Percentiles rank a stretch among this genome's conserved stretches.
Evolutionary conservation across 2,888 invertebrate genomes (phyloP).

Genomic region (Scaeva pyrastri): DNA sequence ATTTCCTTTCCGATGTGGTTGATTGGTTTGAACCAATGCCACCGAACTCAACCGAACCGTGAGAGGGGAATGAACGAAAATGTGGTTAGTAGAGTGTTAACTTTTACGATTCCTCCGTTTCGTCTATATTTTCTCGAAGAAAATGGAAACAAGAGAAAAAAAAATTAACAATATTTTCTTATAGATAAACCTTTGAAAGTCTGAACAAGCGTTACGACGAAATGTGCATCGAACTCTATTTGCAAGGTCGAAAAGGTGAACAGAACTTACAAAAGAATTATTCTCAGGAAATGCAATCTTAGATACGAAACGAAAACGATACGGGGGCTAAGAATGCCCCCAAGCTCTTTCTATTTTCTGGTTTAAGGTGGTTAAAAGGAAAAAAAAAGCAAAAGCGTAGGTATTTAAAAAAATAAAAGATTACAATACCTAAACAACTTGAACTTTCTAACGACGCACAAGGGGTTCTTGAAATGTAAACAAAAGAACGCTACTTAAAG

Average conservation of each 20-base stretch:
- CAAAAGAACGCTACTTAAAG: background rate
- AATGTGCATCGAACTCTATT: constrained; percentile 66
- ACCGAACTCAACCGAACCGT: background rate
- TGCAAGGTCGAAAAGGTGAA: constrained; percentile 70
- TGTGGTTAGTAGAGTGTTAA: constrained; percentile 53
- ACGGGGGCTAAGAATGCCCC: background rate
- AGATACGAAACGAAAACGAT: no score
- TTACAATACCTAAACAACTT: constrained; percentile 10
- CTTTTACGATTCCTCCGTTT: background rate
- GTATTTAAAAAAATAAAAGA: constrained; percentile 25
- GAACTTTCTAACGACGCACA: background rate
- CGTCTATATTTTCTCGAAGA: background rate
- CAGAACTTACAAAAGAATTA: constrained; percentile 62
- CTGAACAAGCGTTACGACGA: background rate
- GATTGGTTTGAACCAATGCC: constrained; percentile 67
- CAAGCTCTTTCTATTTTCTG: background rate
- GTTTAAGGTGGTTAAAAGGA: constrained; percentile 3
- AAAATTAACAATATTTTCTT: background rate
- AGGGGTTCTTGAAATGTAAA: background rate
- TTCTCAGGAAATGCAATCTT: constrained; percentile 35
- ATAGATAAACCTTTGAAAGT: background rate
- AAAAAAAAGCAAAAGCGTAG: constrained; percentile 17
- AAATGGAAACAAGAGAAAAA: background rate
- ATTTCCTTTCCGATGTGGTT: constrained; percentile 70
- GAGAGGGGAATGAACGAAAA: constrained; percentile 61